Percentiles rank a stretch among this genome's conserved stretches.
Conservation (phyloP, 2,888 invertebrate species). For the Diploptera punctata region DNA sequence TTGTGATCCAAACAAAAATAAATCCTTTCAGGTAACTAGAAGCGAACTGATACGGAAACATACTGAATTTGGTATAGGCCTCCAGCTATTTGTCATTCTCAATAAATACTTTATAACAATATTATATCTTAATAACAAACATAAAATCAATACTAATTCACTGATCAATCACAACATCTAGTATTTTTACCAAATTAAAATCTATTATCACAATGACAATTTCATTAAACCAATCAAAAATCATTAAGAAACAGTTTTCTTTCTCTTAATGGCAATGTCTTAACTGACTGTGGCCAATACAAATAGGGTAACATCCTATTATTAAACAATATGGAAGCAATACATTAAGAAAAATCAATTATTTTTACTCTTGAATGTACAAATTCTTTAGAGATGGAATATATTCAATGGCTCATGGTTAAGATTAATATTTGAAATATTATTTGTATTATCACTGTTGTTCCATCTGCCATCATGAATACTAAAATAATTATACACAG, state of each 20-base stretch:
- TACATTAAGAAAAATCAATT: neutral
- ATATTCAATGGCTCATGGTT: constrained; percentile 7
- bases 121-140: constrained; percentile 3
- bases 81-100: neutral
- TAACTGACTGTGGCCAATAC: constrained; percentile 5
- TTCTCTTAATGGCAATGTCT: neutral
- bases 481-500: constrained; percentile 30
- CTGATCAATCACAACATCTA: neutral
- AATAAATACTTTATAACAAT: neutral
- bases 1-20: neutral
- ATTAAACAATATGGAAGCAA: neutral
- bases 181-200: constrained; percentile 20
- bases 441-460: neutral
- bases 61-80: constrained; percentile 24
- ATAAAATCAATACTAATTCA: constrained; percentile 2
- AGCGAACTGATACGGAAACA: constrained; percentile 6
- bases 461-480: constrained; percentile 17
- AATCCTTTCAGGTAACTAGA: constrained; percentile 21
- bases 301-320: neutral
- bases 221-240: constrained; percentile 8
- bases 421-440: neutral
- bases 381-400: constrained; percentile 3
- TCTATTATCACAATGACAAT: constrained; percentile 16
- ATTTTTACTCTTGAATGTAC: neutral
- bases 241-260: neutral